Evolutionary conservation across 1,140 invertebrate genomes (phyloP).

Genomic region (Diplogasteroides magnus): DNA sequence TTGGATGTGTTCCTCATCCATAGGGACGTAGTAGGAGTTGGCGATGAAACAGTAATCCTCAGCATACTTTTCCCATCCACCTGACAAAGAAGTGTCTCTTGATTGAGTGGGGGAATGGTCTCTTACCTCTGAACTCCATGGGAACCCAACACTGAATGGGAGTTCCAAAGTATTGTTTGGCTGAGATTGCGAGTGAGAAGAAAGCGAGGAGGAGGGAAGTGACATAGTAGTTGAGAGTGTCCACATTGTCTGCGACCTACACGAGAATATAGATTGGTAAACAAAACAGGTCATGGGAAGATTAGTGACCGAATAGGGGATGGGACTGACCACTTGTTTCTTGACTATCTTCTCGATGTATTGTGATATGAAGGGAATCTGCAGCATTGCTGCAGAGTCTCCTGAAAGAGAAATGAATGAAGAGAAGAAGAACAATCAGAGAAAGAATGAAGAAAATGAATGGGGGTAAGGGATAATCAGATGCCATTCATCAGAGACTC

Average conservation of each 20-base stretch:
- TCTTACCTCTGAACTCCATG: constrained; percentile 41
- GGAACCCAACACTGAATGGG: constrained; percentile 53
- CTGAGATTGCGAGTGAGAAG: too few relatives aligned
- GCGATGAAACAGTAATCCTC: constrained; percentile 49
- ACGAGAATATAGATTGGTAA: constrained; percentile 52
- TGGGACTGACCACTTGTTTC: constrained; percentile 3
- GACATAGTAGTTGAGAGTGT: too few relatives aligned
- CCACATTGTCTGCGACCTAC: too few relatives aligned
- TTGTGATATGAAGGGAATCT: background rate
- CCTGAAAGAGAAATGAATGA: background rate
- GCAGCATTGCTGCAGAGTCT: background rate
- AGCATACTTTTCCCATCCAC: constrained; percentile 46
- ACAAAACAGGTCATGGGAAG: constrained; percentile 42
- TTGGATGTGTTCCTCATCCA: too few relatives aligned
- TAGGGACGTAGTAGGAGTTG: constrained; percentile 48
- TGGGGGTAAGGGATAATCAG: too few relatives aligned
- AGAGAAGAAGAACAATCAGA: background rate
- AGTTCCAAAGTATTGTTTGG: too few relatives aligned
- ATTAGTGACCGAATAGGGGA: background rate
- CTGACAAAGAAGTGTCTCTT: too few relatives aligned
- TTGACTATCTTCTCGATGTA: constrained; percentile 2
- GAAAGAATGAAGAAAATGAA: constrained; percentile 1
- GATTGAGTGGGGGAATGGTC: too few relatives aligned
- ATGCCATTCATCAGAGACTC: too few relatives aligned
- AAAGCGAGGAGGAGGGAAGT: constrained; percentile 46